Percentiles rank a stretch among this genome's conserved stretches.
Conservation (phyloP, 1,140 invertebrate genomes). For the Panulirus ornatus region DNA sequence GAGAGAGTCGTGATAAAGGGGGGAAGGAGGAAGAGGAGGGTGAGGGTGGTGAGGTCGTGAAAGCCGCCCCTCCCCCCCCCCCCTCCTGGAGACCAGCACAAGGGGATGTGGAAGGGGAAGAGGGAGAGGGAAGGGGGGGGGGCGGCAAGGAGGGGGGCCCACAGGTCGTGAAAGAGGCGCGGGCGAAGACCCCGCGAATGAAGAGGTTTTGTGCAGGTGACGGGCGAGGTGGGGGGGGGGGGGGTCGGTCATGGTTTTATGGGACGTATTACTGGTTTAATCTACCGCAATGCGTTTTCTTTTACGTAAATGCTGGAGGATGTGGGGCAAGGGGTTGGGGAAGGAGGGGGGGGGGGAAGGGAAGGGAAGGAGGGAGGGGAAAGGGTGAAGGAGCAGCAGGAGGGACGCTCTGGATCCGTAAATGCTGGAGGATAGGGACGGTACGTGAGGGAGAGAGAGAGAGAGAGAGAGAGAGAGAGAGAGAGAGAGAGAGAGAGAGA, state of each 20-base stretch:
- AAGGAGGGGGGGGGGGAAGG: neutral
- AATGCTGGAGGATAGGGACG: neutral
- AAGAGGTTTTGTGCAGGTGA: neutral
- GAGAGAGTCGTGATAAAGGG: neutral
- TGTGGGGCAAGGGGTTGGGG: neutral
- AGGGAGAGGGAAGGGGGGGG: neutral
- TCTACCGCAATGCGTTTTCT: too few relatives aligned
- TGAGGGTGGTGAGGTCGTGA: neutral
- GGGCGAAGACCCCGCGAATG: too few relatives aligned
- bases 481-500: neutral
- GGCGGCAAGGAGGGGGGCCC: neutral
- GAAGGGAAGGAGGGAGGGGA: neutral
- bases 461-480: conserved; percentile 7
- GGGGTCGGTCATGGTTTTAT: too few relatives aligned
- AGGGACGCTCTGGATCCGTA: neutral
- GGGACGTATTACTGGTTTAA: too few relatives aligned
- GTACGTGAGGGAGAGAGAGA: neutral
- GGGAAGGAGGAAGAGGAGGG: neutral
- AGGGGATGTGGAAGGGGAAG: too few relatives aligned
- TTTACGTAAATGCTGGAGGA: neutral
- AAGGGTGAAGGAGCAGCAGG: neutral
- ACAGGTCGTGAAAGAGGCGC: neutral
- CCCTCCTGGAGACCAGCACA: too few relatives aligned
- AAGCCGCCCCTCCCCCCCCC: too few relatives aligned
- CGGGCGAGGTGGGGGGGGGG: too few relatives aligned